These are phyloP conservation scores for Peromyscus melanophrys DNA, from an alignment of 2,797 vertebrate genomes.

Conservation along the genomic window DNA sequence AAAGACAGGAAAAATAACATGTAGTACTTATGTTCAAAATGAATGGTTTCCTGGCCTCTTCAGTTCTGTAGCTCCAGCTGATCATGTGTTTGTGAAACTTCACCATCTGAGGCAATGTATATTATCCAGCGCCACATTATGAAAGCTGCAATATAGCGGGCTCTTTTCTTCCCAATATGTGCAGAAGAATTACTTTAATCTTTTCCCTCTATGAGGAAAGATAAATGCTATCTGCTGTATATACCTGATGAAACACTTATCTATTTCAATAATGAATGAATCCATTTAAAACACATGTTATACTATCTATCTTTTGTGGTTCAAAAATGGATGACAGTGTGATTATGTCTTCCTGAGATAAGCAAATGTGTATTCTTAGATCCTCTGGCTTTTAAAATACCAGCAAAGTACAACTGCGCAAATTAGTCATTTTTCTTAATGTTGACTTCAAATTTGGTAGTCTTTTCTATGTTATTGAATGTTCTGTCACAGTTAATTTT, in stretches of 20 bases:
- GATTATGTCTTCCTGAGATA: constrained; percentile 92
- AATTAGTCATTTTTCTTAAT: constrained; percentile 83
- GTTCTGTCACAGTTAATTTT: background rate
- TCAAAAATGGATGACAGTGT: constrained; percentile 92
- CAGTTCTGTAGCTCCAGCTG: constrained; percentile 76
- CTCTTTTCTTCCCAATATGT: constrained; percentile 85
- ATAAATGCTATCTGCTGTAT: constrained; percentile 92
- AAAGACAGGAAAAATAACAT: constrained; percentile 74
- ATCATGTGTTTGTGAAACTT: constrained; percentile 86
- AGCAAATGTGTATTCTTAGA: constrained; percentile 91
- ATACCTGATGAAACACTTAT: constrained; percentile 93
- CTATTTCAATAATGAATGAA: constrained; percentile 92
- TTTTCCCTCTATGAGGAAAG: constrained; percentile 89
- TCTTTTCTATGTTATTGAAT: constrained; percentile 34
- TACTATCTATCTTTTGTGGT: constrained; percentile 91
- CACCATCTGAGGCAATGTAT: constrained; percentile 84
- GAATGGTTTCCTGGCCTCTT: constrained; percentile 80
- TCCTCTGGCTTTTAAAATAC: constrained; percentile 91
- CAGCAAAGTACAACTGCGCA: constrained; percentile 83
- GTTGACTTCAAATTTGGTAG: constrained; percentile 71
- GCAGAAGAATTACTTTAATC: constrained; percentile 91
- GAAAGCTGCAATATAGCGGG: constrained; percentile 83
- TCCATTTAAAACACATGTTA: constrained; percentile 90
- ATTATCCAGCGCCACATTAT: constrained; percentile 87
- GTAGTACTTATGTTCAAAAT: constrained; percentile 76